Evolutionary conservation across 2,113 vertebrate species (phyloP).

Genomic region (Neogobius melanostomus): DNA sequence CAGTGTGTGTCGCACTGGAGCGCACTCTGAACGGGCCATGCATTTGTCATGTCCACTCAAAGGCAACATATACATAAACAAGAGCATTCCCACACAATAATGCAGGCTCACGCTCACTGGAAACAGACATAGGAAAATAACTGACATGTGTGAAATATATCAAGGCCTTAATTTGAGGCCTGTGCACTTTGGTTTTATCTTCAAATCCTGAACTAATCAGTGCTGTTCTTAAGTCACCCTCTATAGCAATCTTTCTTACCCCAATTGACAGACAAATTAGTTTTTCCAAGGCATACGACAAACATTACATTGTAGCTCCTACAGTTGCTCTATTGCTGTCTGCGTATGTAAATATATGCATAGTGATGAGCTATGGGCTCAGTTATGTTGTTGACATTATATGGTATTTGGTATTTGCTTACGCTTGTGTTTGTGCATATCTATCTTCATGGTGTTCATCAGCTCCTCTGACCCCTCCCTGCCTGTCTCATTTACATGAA

Average conservation of each 20-base stretch:
- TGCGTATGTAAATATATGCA: constrained; percentile 14
- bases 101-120: constrained; percentile 39
- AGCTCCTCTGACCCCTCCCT: constrained; percentile 32
- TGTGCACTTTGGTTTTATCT: background rate
- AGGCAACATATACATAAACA: constrained; percentile 68
- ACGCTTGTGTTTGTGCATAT: constrained; percentile 19
- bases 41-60: constrained; percentile 78
- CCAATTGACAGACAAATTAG: too few species aligned
- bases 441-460: constrained; percentile 52
- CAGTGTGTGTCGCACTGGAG: constrained; percentile 49
- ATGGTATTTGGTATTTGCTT: constrained; percentile 18
- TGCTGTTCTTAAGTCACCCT: background rate
- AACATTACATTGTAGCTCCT: constrained; percentile 10
- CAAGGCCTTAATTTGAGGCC: constrained; percentile 44
- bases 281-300: background rate
- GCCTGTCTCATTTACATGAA: constrained; percentile 66
- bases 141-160: constrained; percentile 39
- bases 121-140: constrained; percentile 50
- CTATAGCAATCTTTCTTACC: background rate
- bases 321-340: background rate
- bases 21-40: constrained; percentile 64
- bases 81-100: constrained; percentile 60
- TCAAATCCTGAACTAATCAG: background rate
- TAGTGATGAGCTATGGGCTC: constrained; percentile 11
- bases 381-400: constrained; percentile 13